A percentile compares a stretch with the other conserved stretches of the same genome.
phyloP scores from a whole-genome alignment of 2,888 invertebrate species.

The Drosophila colorata region DNA sequence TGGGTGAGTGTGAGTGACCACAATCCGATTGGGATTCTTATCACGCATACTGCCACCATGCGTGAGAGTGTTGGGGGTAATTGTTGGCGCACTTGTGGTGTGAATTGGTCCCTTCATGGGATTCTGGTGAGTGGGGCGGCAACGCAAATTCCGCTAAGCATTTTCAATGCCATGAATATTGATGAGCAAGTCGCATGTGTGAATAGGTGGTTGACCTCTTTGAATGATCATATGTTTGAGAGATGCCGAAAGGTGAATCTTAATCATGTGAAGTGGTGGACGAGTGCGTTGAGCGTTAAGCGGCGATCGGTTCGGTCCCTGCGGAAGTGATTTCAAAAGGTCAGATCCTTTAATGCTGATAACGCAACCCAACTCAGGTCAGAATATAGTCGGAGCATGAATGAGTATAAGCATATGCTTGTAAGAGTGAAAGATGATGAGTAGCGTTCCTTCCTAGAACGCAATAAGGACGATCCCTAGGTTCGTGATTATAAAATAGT shows the following conservation, averaged over 20 bases:
- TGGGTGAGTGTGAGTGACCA: too few relatives aligned
- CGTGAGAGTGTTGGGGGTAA: too few relatives aligned
- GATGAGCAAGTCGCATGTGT: conserved; percentile 14
- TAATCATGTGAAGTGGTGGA: conserved; percentile 21
- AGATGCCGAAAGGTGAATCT: conserved; percentile 2
- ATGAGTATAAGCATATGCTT: conserved; percentile 12
- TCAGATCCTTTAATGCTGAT: neutral
- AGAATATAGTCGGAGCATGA: conserved; percentile 1
- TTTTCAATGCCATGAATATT: neutral
- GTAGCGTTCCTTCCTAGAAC: conserved; percentile 5
- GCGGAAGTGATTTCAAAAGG: conserved; percentile 15
- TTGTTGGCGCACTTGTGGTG: too few relatives aligned
- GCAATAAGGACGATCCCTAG: conserved; percentile 5
- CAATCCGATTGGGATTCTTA: too few relatives aligned
- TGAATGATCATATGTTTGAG: neutral
- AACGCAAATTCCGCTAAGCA: neutral
- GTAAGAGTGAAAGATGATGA: conserved; percentile 7
- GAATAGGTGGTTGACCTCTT: conserved; percentile 7
- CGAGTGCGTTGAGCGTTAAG: conserved; percentile 1
- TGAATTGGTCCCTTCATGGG: too few relatives aligned
- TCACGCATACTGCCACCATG: too few relatives aligned
- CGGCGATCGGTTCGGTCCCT: conserved; percentile 3
- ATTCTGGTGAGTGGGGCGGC: neutral
- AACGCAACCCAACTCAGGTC: conserved; percentile 7
- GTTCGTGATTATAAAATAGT: conserved; percentile 9